Conservation (phyloP, 2,888 invertebrate species). For the Eristalinus sepulchralis region DNA sequence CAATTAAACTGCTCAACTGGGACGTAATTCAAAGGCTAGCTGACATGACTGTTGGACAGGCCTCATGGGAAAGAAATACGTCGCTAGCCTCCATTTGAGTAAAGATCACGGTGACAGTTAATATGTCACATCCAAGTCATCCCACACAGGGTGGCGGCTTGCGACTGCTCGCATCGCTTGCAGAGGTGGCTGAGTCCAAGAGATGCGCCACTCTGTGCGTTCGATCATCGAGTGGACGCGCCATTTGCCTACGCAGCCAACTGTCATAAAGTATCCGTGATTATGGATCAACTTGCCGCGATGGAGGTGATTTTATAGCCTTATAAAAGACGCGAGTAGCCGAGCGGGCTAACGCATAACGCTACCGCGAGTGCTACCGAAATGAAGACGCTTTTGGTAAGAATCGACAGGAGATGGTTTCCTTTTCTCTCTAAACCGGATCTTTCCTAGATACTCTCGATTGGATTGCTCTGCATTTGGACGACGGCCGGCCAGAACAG, state of each 20-base stretch:
- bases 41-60: slow-evolving; percentile 46
- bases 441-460: slow-evolving; percentile 23
- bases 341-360: slow-evolving; percentile 46
- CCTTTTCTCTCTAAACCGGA: neutral
- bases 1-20: neutral
- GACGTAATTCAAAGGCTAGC: slow-evolving; percentile 22
- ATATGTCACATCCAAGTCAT: neutral
- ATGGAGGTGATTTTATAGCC: slow-evolving; percentile 59
- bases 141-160: slow-evolving; percentile 32
- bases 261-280: slow-evolving; percentile 49
- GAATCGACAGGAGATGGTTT: neutral
- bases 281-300: slow-evolving; percentile 49
- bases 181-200: neutral
- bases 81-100: slow-evolving; percentile 31
- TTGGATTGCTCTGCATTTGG: slow-evolving; percentile 67
- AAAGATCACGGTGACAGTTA: slow-evolving; percentile 13
- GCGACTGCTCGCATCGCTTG: neutral
- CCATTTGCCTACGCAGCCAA: slow-evolving; percentile 47
- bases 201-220: slow-evolving; percentile 29
- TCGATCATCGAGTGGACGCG: slow-evolving; percentile 36
- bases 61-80: slow-evolving; percentile 24
- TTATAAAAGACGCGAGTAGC: slow-evolving; percentile 46
- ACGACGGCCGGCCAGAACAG: slow-evolving; percentile 76
- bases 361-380: slow-evolving; percentile 46
- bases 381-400: slow-evolving; percentile 61